Evolutionary conservation across 2,888 invertebrate genomes (phyloP).

Genomic region (Cataglyphis rosenhaueri): DNA sequence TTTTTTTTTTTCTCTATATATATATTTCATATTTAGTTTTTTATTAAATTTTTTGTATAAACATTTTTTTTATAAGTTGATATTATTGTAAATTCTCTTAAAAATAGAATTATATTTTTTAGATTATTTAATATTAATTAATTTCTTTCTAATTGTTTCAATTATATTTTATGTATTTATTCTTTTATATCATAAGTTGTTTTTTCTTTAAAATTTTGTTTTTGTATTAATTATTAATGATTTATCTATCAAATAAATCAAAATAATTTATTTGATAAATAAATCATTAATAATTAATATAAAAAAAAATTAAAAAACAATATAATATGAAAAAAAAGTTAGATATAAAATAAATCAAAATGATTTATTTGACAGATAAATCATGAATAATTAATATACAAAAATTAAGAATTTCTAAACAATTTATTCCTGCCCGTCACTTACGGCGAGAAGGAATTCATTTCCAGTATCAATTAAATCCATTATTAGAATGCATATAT

Average conservation of each 20-base stretch:
- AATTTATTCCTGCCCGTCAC: too few species aligned
- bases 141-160: not conserved
- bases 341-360: too few species aligned
- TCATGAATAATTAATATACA: too few species aligned
- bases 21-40: not conserved
- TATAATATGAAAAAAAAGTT: too few species aligned
- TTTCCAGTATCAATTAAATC: slow-evolving; percentile 57
- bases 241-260: not conserved
- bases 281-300: too few species aligned
- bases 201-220: not conserved
- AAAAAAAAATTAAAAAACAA: too few species aligned
- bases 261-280: too few species aligned
- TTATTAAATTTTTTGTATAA: not conserved
- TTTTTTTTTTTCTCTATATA: not conserved
- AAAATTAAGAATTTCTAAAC: too few species aligned
- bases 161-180: not conserved
- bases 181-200: not conserved
- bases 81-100: not conserved
- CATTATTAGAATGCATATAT: slow-evolving; percentile 49
- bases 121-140: not conserved
- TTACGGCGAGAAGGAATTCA: slow-evolving; percentile 35
- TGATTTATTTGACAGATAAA: too few species aligned
- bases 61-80: not conserved
- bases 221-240: not conserved
- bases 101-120: not conserved